phyloP scores from a whole-genome alignment of 2,888 invertebrate species.

The Stenoptilia bipunctidactyla region DNA sequence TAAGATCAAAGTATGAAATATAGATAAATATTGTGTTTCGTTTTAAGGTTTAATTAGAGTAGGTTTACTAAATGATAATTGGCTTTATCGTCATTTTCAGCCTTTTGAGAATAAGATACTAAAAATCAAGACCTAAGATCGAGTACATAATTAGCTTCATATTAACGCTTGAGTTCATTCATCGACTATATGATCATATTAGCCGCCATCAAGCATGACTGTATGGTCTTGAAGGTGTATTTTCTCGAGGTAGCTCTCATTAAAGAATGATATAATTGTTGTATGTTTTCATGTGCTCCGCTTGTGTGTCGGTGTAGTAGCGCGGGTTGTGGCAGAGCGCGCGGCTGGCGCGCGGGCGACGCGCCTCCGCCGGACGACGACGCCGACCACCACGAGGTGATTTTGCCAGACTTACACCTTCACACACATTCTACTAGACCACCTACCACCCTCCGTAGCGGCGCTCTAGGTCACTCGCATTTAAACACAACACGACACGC shows the following conservation, averaged over 20 bases:
- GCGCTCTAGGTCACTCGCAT: constrained; percentile 3
- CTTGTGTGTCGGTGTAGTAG: constrained; percentile 42
- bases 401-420: constrained; percentile 68
- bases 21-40: too few relatives aligned
- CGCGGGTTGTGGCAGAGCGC: constrained; percentile 64
- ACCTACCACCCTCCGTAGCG: constrained; percentile 12
- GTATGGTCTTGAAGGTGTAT: background rate
- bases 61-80: too few relatives aligned
- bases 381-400: constrained; percentile 65
- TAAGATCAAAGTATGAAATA: too few relatives aligned
- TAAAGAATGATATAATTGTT: constrained; percentile 3
- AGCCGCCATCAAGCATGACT: too few relatives aligned
- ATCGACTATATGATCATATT: too few relatives aligned
- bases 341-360: constrained; percentile 54
- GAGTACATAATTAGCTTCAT: too few relatives aligned
- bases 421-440: constrained; percentile 36
- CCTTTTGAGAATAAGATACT: too few relatives aligned
- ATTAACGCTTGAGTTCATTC: too few relatives aligned
- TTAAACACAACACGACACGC: too few relatives aligned
- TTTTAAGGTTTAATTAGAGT: too few relatives aligned
- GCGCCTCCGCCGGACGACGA: constrained; percentile 55
- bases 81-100: too few relatives aligned
- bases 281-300: constrained; percentile 15
- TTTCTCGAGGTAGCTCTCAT: background rate
- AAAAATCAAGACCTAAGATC: too few relatives aligned